These are phyloP conservation scores for Macrochelys suwanniensis DNA, from an alignment of 2,797 vertebrate species.

Conservation along the genomic window DNA sequence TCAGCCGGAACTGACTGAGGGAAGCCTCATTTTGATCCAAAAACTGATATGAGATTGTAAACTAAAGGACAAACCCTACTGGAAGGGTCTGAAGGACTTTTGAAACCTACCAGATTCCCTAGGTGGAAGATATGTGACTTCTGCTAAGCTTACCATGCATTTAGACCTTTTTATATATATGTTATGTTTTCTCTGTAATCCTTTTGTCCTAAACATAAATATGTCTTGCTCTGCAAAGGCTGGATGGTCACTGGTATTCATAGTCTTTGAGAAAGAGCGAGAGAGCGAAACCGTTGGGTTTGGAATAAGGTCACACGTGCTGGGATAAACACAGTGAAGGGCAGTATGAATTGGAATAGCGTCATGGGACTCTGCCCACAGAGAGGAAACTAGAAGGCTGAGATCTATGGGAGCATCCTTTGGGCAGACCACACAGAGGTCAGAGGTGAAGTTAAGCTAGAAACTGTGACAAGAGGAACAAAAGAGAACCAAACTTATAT, in stretches of 20 bases:
- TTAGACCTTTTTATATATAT: not conserved
- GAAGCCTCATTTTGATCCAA: not conserved
- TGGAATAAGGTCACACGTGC: not conserved
- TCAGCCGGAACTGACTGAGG: not conserved
- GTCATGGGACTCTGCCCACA: not conserved
- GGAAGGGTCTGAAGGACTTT: not conserved
- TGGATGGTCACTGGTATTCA: not conserved
- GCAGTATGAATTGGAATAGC: not conserved
- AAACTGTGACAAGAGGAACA: not conserved
- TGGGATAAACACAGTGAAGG: not conserved
- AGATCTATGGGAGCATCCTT: too few species aligned
- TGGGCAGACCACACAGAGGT: not conserved
- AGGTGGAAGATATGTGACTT: not conserved
- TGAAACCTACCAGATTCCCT: not conserved
- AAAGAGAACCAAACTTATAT: not conserved
- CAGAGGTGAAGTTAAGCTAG: not conserved
- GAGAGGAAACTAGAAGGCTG: too few species aligned
- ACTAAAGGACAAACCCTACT: too few species aligned
- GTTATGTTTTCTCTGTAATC: not conserved
- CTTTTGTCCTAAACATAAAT: not conserved
- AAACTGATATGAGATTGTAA: too few species aligned
- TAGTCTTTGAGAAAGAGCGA: too few species aligned
- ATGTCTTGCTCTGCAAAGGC: not conserved
- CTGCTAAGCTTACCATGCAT: not conserved
- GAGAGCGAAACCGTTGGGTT: not conserved